Evolutionary conservation across 2,888 invertebrate species (phyloP), one percentile per base, ranked within the genome.

Genomic region (Trachelus tabidus): DNA sequence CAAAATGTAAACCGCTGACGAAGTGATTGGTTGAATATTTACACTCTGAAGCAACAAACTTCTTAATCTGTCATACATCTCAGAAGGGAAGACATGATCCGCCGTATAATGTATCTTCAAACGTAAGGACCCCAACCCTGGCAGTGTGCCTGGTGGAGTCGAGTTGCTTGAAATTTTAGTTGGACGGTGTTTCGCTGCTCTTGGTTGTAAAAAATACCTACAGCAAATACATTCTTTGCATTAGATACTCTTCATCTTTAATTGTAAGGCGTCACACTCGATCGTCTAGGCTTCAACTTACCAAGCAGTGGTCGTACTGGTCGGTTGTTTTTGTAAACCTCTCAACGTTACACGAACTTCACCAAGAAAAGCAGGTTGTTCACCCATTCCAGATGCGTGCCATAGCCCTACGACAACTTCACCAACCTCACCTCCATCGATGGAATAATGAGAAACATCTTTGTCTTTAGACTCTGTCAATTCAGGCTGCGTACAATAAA

Each of bases 101-200:
- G 97, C 96, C 31, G 96, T 96, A 92, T 98, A 98, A 89, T 97
- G 96, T 83, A 98, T 94, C 90, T 96, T 95, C 77, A 98, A 94
- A 80, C 98, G 94, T 83, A 98, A 92, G 31, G 97, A 97, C 83
- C 98, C 98, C 80, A 97, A 94, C 69, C 95, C 94, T 75, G 96
- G 93, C 81, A 96, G 92, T 79, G 95, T 95, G 82, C 96, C 95
- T 0, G 96, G 95, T 37, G 96, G 95, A 68, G 96, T 96, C 35
- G 96, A 95, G 87, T 86, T 89, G 76, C 95, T 94, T 69, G 95
- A 94, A 79, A 92, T 90, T 88, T 91, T 91, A 81, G 89, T 90
- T 78, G 93, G 93, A 82, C 94, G 92, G 83, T 94, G 93, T 87
- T 93, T 95, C 88, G 92, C 94, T 90, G 92, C 95, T 90, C 94